phyloP scores from a whole-genome alignment of 2,797 vertebrate species.

The Molossus alvarezi region DNA sequence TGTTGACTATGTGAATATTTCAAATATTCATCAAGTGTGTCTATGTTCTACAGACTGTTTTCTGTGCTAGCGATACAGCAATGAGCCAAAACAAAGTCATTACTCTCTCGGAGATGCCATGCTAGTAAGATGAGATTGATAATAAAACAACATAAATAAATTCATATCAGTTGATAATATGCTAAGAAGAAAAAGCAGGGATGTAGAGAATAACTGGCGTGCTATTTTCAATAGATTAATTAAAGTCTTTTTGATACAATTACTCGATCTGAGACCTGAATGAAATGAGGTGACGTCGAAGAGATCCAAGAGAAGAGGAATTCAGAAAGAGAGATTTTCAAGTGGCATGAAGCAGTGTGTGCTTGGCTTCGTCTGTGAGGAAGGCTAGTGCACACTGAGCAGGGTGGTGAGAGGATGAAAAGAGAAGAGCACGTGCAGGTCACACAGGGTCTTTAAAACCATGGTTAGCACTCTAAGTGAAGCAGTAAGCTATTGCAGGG shows the following conservation, averaged over 20 bases:
- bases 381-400: not conserved
- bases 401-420: not conserved
- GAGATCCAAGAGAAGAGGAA: not conserved
- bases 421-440: not conserved
- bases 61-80: not conserved
- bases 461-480: not conserved
- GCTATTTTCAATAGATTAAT: not conserved
- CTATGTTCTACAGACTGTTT: not conserved
- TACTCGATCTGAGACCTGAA: not conserved
- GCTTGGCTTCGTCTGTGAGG: not conserved
- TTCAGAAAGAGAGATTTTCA: conserved; percentile 7
- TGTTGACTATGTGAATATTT: not conserved
- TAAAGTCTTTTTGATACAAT: not conserved
- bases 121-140: not conserved
- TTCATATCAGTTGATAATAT: not conserved
- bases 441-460: not conserved
- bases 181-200: not conserved
- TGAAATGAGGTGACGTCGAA: not conserved
- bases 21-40: not conserved
- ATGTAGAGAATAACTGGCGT: not conserved
- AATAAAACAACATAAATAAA: not conserved
- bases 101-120: not conserved
- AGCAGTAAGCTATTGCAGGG: not conserved
- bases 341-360: not conserved
- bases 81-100: not conserved